Base-by-base conservation (phyloP, 2,888 invertebrate genomes). In the Lycocerus yunnanus region DNA sequence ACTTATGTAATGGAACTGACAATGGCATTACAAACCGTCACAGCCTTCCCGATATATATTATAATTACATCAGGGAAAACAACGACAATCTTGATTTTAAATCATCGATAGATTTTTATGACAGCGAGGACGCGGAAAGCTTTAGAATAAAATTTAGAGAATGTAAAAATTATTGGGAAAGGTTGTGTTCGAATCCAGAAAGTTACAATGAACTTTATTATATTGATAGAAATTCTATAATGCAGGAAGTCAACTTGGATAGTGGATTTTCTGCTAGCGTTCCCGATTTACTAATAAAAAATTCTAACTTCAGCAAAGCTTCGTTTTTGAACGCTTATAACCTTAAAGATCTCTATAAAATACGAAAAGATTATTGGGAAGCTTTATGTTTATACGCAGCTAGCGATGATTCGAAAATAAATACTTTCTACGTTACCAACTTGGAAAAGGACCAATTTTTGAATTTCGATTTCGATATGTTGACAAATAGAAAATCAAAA, bases 121-220 rank as follows among this genome's bases (percentile, higher is more conserved):
- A 75, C 10, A n/a, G 60, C 24, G 14, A 71, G 27, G 43, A 70
- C 67, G 18, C 69, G 70, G 58, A 66, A 3, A 15, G 76, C 1
- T 78, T 81, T 59, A 69, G 24, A 61, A 58, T 11, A 3, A 69
- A 59, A 68, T 74, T 75, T 18, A 79, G 77, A 71, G 78, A 79
- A 20, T 80, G 78, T 66, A 80, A 78, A 68, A 76, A 78, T 14
- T 84, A 81, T 76, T 84, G 84, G 84, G 81, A 83, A 58, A 78
- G 75, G 15, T 21, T 83, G 24, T 82, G 82, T 10, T 75, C 80
- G 4, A 66, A 73, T 15, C 76, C 77, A 71, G 78, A 80, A 8
- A 78, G 76, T 66, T 66, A 63, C 20, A 20, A 63, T 20, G 61
- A 63, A 63, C 16, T 63, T 63, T 63, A 63, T 63, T 63, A 16